Conservation (phyloP, 1,140 invertebrate genomes). For the Bombus terrestris region DNA sequence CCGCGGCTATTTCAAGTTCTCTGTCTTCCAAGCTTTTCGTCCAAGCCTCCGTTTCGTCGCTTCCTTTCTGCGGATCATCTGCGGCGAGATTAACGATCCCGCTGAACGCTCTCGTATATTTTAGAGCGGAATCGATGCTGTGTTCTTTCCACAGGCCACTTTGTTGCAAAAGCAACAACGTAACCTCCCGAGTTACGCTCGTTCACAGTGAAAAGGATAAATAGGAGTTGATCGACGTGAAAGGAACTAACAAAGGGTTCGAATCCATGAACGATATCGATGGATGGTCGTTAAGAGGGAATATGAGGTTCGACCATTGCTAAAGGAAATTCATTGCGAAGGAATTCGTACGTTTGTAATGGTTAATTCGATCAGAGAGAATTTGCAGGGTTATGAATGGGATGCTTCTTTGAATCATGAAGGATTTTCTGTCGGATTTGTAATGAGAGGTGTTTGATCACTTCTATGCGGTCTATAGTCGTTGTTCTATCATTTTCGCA, state of each 20-base stretch:
- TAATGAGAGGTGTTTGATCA: background rate
- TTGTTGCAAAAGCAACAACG: background rate
- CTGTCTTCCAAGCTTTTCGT: background rate
- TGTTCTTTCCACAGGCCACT: background rate
- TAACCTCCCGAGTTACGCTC: background rate
- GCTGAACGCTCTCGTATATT: conserved; percentile 1
- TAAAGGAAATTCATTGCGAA: background rate
- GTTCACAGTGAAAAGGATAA: background rate
- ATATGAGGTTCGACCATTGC: background rate
- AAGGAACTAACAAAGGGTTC: background rate
- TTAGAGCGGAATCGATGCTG: background rate
- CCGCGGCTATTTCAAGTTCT: background rate
- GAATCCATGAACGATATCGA: background rate
- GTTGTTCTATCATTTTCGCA: background rate
- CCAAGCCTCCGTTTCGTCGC: no score
- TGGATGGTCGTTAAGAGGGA: background rate
- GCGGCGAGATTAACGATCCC: conserved; percentile 18
- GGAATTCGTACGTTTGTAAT: background rate
- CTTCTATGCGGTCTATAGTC: background rate
- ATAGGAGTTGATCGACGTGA: conserved; percentile 2
- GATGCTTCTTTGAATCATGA: background rate
- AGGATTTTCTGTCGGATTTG: background rate
- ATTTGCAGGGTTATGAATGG: background rate
- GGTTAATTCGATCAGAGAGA: background rate
- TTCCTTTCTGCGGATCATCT: background rate